A percentile compares a stretch with the other conserved stretches of the same genome.
These are phyloP conservation scores for Thamnaconus septentrionalis DNA, from an alignment of 2,113 vertebrate species.

Conservation along the genomic window DNA sequence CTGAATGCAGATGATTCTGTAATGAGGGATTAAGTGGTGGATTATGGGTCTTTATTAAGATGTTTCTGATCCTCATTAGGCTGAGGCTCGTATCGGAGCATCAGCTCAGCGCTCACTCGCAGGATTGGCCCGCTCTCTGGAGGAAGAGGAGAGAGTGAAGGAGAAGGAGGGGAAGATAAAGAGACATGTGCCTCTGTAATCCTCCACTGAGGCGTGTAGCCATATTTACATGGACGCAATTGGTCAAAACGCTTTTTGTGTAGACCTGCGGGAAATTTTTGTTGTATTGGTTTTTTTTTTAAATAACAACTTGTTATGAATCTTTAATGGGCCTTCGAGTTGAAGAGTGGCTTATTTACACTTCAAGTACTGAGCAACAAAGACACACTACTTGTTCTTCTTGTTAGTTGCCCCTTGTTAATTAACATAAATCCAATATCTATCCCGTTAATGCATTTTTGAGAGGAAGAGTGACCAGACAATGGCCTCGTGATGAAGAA, in stretches of 20 bases:
- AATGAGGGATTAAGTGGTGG: constrained; percentile 78
- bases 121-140: constrained; percentile 50
- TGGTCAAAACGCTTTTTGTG: too few relatives aligned
- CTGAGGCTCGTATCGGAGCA: constrained; percentile 68
- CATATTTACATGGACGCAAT: too few relatives aligned
- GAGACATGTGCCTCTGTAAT: constrained; percentile 38
- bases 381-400: background rate
- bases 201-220: background rate
- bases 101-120: constrained; percentile 64
- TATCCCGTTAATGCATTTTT: too few relatives aligned
- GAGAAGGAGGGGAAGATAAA: constrained; percentile 30
- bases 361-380: background rate
- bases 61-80: constrained; percentile 80
- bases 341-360: background rate
- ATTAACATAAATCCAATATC: too few relatives aligned
- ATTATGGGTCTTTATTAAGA: constrained; percentile 80
- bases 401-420: too few relatives aligned
- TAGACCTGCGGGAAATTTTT: too few relatives aligned
- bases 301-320: too few relatives aligned
- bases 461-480: too few relatives aligned
- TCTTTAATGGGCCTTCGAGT: too few relatives aligned
- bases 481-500: too few relatives aligned
- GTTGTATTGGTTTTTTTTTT: too few relatives aligned
- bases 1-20: constrained; percentile 75
- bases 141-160: constrained; percentile 41